A percentile compares a stretch with the other conserved stretches of the same genome.
Evolutionary conservation across 1,140 invertebrate species (phyloP).

Genomic region (Drosophila paulistorum): DNA sequence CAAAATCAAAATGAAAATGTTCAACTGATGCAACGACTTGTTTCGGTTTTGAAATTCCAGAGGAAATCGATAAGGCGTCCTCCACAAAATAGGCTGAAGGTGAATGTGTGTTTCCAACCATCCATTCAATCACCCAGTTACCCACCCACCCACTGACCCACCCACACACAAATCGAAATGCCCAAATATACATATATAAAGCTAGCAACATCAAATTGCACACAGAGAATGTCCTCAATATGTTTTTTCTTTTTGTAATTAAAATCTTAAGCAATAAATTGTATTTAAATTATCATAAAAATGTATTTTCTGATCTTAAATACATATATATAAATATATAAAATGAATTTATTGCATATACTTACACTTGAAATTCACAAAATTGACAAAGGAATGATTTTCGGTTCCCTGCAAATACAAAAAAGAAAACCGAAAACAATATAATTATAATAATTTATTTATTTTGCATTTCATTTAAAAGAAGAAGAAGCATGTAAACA

Average conservation of each 20-base stretch:
- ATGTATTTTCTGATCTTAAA: not conserved
- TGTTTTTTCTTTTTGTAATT: not conserved
- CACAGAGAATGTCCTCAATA: not conserved
- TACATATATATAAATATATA: not conserved
- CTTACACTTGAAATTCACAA: constrained; percentile 36
- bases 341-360: constrained; percentile 24
- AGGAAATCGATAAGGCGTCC: constrained; percentile 65
- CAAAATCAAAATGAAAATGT: not conserved
- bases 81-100: constrained; percentile 43
- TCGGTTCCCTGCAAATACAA: constrained; percentile 9
- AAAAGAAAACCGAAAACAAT: not conserved
- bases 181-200: constrained; percentile 15
- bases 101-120: constrained; percentile 41
- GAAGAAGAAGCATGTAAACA: no score
- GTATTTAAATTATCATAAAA: not conserved
- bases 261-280: not conserved
- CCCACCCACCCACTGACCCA: constrained; percentile 2
- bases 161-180: not conserved
- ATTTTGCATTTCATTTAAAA: no score
- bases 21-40: constrained; percentile 40
- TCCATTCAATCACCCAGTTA: not conserved
- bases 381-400: not conserved
- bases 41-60: constrained; percentile 39
- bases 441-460: no score
- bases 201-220: not conserved